Conservation (phyloP, 2,113 vertebrate species). For the Ictalurus furcatus region DNA sequence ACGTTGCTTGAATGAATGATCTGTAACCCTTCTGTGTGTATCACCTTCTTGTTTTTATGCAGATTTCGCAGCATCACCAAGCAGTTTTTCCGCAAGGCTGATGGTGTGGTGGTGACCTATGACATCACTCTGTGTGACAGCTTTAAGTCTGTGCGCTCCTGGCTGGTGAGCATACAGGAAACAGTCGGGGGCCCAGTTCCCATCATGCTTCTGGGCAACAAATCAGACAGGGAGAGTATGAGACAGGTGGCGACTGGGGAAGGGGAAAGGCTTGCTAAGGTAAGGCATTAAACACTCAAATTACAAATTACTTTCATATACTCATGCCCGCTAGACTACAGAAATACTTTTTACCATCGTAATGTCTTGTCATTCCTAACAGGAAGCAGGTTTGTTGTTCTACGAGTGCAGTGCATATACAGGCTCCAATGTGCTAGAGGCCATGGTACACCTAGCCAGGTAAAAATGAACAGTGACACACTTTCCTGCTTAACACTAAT, state of each 20-base stretch:
- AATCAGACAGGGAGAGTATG: slow-evolving; percentile 83
- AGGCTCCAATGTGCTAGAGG: slow-evolving; percentile 77
- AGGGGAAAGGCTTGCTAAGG: slow-evolving; percentile 82
- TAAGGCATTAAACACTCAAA: slow-evolving; percentile 58
- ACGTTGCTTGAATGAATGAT: neutral
- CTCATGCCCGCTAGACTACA: neutral
- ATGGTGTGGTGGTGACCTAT: slow-evolving; percentile 88
- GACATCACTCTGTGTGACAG: slow-evolving; percentile 84
- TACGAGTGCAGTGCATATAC: slow-evolving; percentile 89
- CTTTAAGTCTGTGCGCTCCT: slow-evolving; percentile 80
- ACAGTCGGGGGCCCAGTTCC: slow-evolving; percentile 78
- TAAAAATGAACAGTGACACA: slow-evolving; percentile 59
- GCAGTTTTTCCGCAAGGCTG: slow-evolving; percentile 93
- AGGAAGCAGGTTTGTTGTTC: slow-evolving; percentile 86
- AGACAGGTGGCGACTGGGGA: slow-evolving; percentile 79
- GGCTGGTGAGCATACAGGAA: slow-evolving; percentile 87
- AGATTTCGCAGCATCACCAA: slow-evolving; percentile 92
- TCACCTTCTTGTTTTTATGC: neutral
- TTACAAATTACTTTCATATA: neutral
- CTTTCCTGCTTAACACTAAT: neutral
- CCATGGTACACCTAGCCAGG: slow-evolving; percentile 85
- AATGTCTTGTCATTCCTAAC: slow-evolving; percentile 34
- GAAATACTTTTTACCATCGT: neutral
- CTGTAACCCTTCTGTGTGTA: neutral
- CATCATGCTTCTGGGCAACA: slow-evolving; percentile 87